These are phyloP conservation scores for Lethenteron reissneri DNA, from an alignment of 2,113 vertebrate species.

Conservation along the genomic window DNA sequence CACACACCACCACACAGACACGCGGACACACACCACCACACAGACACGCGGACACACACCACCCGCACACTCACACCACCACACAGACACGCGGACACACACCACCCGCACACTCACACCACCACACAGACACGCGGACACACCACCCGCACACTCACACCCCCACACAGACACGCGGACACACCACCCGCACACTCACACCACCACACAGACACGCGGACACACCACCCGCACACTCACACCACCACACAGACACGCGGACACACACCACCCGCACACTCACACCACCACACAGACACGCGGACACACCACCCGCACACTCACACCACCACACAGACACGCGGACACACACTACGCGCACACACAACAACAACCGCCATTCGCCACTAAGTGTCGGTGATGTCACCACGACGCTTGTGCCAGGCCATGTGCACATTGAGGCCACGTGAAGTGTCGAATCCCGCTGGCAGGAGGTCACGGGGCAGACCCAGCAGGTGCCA, in stretches of 20 bases:
- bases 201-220: background rate
- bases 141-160: background rate
- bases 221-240: background rate
- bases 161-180: background rate
- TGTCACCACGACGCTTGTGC: background rate
- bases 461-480: too few species aligned
- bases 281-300: background rate
- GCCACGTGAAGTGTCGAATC: too few species aligned
- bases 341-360: background rate
- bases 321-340: background rate
- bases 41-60: background rate
- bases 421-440: too few species aligned
- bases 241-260: background rate
- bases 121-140: background rate
- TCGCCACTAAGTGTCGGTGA: background rate
- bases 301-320: background rate
- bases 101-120: background rate
- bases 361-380: background rate
- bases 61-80: background rate
- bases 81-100: background rate
- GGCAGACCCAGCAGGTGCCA: too few species aligned
- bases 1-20: too few species aligned
- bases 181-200: background rate
- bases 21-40: too few species aligned
- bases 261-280: background rate